phyloP scores from a whole-genome alignment of 2,888 invertebrate species.

The Diplazon laetatorius region DNA sequence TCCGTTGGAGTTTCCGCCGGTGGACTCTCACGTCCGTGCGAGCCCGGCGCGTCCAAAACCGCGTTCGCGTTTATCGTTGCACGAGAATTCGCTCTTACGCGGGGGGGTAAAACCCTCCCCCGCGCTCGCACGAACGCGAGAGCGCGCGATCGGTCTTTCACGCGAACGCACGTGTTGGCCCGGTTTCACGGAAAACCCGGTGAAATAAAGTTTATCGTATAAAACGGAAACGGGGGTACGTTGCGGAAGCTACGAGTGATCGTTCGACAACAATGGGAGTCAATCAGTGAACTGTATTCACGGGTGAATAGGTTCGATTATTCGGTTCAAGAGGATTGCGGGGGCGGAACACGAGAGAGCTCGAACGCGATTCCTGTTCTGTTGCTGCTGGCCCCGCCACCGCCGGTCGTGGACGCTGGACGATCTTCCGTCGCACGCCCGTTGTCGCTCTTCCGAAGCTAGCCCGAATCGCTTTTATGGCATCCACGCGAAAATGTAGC shows the following conservation, averaged over 20 bases:
- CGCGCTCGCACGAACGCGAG: no score
- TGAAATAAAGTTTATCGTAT: constrained; percentile 68
- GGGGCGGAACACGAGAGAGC: constrained; percentile 32
- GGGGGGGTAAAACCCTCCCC: no score
- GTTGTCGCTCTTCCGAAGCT: constrained; percentile 16
- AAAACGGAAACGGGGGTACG: constrained; percentile 69
- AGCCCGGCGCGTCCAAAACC: not conserved
- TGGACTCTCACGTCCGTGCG: not conserved
- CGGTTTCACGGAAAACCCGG: constrained; percentile 62
- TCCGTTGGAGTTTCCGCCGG: not conserved
- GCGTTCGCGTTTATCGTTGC: no score
- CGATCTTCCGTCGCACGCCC: constrained; percentile 15
- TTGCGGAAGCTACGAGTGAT: constrained; percentile 78
- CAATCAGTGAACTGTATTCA: constrained; percentile 79
- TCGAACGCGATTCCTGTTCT: constrained; percentile 39
- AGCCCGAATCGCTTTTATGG: constrained; percentile 49
- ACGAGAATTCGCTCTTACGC: no score
- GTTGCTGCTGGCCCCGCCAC: not conserved
- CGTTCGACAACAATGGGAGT: constrained; percentile 79
- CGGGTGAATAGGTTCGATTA: constrained; percentile 79
- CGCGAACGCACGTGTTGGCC: constrained; percentile 58
- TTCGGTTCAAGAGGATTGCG: constrained; percentile 71
- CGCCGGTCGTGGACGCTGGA: constrained; percentile 13
- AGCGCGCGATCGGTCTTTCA: constrained; percentile 55
- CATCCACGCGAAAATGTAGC: constrained; percentile 10